Conservation (phyloP, 2,113 vertebrate genomes). For the Pterocles burchelli region DNA sequence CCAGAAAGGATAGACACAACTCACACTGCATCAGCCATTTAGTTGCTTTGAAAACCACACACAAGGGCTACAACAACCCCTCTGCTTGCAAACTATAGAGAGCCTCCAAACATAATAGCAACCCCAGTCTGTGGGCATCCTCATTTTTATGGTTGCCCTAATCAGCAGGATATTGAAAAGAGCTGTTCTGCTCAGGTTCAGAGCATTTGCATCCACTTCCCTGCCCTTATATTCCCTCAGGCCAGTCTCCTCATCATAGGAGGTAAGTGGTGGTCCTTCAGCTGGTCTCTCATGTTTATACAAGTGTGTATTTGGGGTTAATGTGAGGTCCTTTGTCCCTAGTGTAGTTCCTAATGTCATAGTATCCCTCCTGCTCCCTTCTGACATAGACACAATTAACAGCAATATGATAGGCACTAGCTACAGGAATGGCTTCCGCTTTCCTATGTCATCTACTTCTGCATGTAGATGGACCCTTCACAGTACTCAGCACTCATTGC, state of each 20-base stretch:
- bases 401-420: background rate
- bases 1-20: background rate
- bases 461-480: accelerated
- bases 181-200: background rate
- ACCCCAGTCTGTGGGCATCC: accelerated
- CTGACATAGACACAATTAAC: background rate
- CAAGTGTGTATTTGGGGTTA: background rate
- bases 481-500: background rate
- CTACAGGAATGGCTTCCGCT: background rate
- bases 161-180: background rate
- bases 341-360: background rate
- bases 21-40: background rate
- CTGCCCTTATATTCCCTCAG: background rate
- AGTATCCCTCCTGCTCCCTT: background rate
- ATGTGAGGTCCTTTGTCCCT: background rate
- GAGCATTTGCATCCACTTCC: accelerated
- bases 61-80: background rate
- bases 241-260: background rate
- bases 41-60: accelerated
- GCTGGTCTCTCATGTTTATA: background rate
- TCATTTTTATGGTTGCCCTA: background rate
- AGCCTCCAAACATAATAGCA: accelerated
- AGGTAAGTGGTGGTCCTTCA: background rate
- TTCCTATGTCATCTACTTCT: background rate
- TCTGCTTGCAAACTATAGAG: accelerated